Conservation (phyloP, 2,888 invertebrate genomes). For the Bimastos eiseni region DNA sequence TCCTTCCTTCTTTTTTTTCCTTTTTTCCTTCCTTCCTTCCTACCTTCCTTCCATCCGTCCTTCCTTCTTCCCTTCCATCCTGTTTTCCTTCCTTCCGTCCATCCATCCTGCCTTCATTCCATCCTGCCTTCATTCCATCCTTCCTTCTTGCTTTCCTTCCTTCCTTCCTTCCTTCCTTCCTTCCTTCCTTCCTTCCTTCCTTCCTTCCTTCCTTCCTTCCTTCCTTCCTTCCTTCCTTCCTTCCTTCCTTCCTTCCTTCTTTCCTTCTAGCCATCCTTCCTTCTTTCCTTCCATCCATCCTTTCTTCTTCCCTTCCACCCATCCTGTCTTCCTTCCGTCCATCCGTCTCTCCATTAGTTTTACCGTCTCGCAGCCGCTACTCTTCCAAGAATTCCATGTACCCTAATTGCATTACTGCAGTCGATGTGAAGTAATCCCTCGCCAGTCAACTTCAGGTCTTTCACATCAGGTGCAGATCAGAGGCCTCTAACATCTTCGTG, state of each 20-base stretch:
- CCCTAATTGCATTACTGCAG: background rate
- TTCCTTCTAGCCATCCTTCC: background rate
- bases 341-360: background rate
- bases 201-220: too few species aligned
- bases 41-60: too few species aligned
- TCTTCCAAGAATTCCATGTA: background rate
- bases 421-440: background rate
- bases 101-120: too few species aligned
- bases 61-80: too few species aligned
- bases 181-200: too few species aligned
- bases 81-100: too few species aligned
- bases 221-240: background rate
- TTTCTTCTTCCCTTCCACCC: background rate
- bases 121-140: too few species aligned
- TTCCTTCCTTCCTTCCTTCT: background rate
- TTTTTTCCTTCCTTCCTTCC: too few species aligned
- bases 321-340: background rate
- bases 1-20: too few species aligned
- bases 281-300: background rate
- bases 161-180: too few species aligned
- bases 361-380: background rate
- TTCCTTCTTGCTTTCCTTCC: too few species aligned
- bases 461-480: background rate
- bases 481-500: background rate
- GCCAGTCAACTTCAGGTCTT: background rate